phyloP scores from a whole-genome alignment of 2,797 vertebrate species.

The Coregonus suidteri region DNA sequence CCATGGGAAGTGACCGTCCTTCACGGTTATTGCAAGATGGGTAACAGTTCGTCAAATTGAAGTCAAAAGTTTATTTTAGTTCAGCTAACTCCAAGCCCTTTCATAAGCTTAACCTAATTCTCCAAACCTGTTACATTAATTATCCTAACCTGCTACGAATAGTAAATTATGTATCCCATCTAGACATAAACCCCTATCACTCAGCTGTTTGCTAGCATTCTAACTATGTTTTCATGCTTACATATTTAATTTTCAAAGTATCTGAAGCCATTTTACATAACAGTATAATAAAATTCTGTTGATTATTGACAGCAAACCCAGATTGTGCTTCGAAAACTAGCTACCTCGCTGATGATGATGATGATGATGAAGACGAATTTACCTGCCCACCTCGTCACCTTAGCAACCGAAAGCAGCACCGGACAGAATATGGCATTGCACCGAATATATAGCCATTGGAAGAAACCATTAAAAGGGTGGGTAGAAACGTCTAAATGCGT shows the following conservation, averaged over 20 bases:
- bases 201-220: too few relatives aligned
- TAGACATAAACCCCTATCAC: too few relatives aligned
- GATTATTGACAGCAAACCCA: neutral
- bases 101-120: too few relatives aligned
- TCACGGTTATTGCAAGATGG: too few relatives aligned
- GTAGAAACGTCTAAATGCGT: neutral
- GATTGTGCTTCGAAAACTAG: neutral
- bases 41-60: too few relatives aligned
- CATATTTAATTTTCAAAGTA: neutral
- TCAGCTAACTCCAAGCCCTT: too few relatives aligned
- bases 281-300: neutral
- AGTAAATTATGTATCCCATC: too few relatives aligned
- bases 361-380: conserved; percentile 34
- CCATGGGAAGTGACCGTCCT: conserved; percentile 31
- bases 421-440: neutral
- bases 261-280: neutral
- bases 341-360: neutral
- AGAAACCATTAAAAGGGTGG: conserved; percentile 59
- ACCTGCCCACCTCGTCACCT: conserved; percentile 74
- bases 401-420: conserved; percentile 74
- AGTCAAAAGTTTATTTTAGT: too few relatives aligned
- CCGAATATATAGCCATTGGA: conserved; percentile 67
- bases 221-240: neutral
- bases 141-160: too few relatives aligned
- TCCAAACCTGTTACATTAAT: too few relatives aligned